These are phyloP conservation scores for Psittacula echo DNA, from an alignment of 2,797 vertebrate genomes.

Conservation along the genomic window DNA sequence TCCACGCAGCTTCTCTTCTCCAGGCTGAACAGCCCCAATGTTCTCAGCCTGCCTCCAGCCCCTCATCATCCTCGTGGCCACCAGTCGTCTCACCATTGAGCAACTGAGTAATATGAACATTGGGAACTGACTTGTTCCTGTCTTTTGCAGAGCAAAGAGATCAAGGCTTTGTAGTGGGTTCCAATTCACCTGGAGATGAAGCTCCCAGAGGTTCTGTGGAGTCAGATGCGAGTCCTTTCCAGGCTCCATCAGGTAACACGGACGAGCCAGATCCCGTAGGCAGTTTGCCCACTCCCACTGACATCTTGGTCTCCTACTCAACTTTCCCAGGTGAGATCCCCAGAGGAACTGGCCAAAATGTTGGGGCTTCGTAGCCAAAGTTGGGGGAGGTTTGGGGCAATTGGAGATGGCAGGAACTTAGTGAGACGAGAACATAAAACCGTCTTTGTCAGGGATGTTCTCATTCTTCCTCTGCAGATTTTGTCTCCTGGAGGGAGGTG, in stretches of 20 bases:
- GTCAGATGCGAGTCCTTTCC: constrained; percentile 81
- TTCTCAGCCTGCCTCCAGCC: not conserved
- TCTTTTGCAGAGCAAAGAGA: constrained; percentile 83
- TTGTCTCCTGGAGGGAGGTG: constrained; percentile 91
- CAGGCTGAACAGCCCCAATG: not conserved
- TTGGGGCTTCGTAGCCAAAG: rapidly evolving
- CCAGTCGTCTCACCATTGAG: not conserved
- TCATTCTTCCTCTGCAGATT: constrained; percentile 77
- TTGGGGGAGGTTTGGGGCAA: rapidly evolving
- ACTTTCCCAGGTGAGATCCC: constrained; percentile 88
- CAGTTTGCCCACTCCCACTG: constrained; percentile 87
- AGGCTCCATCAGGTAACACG: not conserved
- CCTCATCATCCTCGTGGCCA: too few relatives aligned
- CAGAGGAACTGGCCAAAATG: not conserved
- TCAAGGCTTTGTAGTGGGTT: constrained; percentile 84
- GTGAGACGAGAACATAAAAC: rapidly evolving
- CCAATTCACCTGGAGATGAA: rapidly evolving
- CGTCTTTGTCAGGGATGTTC: not conserved
- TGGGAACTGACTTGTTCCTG: not conserved
- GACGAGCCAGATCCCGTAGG: constrained; percentile 87
- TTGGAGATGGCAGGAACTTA: rapidly evolving
- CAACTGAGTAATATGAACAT: rapidly evolving
- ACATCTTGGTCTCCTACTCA: constrained; percentile 96
- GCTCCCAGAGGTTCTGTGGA: constrained; percentile 69
- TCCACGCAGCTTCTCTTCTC: too few relatives aligned